phyloP scores from a whole-genome alignment of 2,113 vertebrate species.

The Herpetotheres cachinnans region DNA sequence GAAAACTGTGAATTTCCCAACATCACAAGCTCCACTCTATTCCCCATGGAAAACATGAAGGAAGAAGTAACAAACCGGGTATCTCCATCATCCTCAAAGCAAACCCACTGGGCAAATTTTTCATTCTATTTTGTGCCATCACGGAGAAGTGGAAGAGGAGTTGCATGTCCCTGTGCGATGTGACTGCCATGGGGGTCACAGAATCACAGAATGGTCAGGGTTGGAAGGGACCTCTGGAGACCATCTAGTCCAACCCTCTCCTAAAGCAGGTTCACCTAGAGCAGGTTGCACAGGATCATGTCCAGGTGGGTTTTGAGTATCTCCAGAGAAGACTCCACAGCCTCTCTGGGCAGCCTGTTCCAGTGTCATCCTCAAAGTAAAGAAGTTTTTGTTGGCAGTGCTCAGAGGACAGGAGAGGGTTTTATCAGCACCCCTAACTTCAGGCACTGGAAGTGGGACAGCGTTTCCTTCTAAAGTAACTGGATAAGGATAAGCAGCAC shows the following conservation, averaged over 20 bases:
- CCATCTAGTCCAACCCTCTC: too few species aligned
- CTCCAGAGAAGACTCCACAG: too few species aligned
- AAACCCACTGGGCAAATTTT: background rate
- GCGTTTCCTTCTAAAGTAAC: background rate
- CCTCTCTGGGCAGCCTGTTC: too few species aligned
- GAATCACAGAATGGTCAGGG: too few species aligned
- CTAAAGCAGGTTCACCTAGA: too few species aligned
- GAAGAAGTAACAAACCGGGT: background rate
- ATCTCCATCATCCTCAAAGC: background rate
- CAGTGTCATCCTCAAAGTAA: too few species aligned
- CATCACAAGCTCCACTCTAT: background rate
- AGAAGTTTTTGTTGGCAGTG: too few species aligned
- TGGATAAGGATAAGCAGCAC: background rate
- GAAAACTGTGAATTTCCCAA: background rate
- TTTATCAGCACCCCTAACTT: background rate
- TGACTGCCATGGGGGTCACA: fast-evolving
- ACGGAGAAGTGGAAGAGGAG: background rate
- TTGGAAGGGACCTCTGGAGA: too few species aligned
- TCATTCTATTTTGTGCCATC: background rate
- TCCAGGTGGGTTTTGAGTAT: too few species aligned
- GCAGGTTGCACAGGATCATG: too few species aligned
- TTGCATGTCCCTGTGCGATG: fast-evolving
- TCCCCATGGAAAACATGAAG: background rate
- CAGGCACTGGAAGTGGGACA: background rate
- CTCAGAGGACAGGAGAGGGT: background rate